Evolutionary conservation across 2,888 invertebrate genomes (phyloP).

Genomic region (Iphiclides podalirius): DNA sequence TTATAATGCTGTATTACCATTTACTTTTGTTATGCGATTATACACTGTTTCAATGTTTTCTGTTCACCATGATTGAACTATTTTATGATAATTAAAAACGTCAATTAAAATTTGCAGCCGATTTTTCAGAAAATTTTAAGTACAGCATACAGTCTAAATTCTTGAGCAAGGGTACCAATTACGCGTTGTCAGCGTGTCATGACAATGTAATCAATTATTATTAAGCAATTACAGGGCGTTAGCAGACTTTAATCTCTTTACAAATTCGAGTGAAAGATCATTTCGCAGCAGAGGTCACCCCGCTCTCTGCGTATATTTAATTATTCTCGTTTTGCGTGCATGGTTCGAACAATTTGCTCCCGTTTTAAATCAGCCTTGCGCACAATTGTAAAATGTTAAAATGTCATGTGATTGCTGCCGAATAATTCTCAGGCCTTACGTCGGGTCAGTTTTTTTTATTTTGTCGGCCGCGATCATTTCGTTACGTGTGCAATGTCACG

Average conservation of each 20-base stretch:
- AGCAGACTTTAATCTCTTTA: conserved; percentile 34
- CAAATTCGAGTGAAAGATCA: conserved; percentile 40
- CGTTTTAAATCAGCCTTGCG: conserved; percentile 51
- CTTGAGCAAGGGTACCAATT: not conserved
- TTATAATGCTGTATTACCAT: no score
- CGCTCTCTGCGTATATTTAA: conserved; percentile 43
- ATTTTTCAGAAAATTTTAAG: not conserved
- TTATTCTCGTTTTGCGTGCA: conserved; percentile 37
- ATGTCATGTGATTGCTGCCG: conserved; percentile 33
- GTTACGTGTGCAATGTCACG: conserved; percentile 14
- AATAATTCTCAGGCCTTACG: conserved; percentile 33
- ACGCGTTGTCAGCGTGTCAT: not conserved
- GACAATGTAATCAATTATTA: not conserved
- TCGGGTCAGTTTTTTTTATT: conserved; percentile 27
- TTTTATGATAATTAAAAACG: no score
- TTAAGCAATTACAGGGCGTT: conserved; percentile 26
- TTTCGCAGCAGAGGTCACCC: conserved; percentile 42
- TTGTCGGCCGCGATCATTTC: conserved; percentile 4
- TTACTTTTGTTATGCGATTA: no score
- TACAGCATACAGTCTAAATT: not conserved
- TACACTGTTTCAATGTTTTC: no score
- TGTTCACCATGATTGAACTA: no score
- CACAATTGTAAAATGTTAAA: conserved; percentile 42
- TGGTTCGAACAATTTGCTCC: conserved; percentile 44
- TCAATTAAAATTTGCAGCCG: no score